Evolutionary conservation across 2,888 invertebrate species (phyloP).

Genomic region (Unio pictorum): DNA sequence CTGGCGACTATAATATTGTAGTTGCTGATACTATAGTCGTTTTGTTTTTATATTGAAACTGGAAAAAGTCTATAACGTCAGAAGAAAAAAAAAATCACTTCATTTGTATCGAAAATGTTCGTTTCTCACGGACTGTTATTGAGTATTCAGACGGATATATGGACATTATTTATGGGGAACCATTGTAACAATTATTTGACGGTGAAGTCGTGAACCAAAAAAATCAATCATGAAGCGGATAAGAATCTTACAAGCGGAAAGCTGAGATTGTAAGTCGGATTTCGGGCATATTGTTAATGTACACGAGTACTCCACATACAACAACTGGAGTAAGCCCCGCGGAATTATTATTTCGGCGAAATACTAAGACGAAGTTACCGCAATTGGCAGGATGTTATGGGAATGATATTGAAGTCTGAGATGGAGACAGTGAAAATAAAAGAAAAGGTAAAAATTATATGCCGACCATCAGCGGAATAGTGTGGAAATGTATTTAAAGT

Average conservation of each 20-base stretch:
- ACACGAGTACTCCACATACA: conserved; percentile 11
- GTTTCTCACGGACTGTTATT: background rate
- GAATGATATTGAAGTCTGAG: no score
- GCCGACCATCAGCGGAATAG: no score
- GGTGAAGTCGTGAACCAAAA: background rate
- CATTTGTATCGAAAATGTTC: conserved; percentile 3
- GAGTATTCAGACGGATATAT: background rate
- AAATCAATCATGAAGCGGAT: conserved; percentile 15
- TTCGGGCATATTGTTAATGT: conserved; percentile 11
- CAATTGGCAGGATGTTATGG: no score
- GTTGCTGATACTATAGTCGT: conserved; percentile 20
- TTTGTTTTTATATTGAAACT: conserved; percentile 5
- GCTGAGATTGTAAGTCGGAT: conserved; percentile 8
- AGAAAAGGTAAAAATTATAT: no score
- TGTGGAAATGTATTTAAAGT: no score
- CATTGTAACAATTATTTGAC: conserved; percentile 10
- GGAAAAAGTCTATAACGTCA: background rate
- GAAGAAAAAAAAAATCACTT: background rate
- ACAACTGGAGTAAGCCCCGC: background rate
- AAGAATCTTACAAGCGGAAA: conserved; percentile 13
- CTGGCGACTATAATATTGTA: conserved; percentile 17
- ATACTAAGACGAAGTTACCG: conserved; percentile 3
- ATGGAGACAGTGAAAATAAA: no score
- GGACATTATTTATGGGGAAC: conserved; percentile 11
- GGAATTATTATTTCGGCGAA: conserved; percentile 19